Conservation (phyloP, 2,797 vertebrate species). For the Austrolebias charrua region DNA sequence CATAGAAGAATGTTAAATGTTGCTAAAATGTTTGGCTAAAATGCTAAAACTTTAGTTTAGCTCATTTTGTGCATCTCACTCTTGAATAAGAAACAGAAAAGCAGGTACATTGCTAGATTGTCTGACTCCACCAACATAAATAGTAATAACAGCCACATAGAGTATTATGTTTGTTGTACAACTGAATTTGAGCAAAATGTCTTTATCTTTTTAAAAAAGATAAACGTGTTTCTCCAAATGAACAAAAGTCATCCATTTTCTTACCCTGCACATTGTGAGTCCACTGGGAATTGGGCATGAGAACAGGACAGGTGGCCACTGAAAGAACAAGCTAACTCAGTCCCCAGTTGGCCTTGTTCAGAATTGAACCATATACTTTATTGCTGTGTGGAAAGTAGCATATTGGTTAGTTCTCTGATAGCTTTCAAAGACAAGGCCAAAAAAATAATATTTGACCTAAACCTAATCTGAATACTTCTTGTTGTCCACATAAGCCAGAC, state of each 20-base stretch:
- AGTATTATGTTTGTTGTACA: slow-evolving; percentile 4
- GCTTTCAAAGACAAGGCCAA: background rate
- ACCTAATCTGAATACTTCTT: no score
- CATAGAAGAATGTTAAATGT: slow-evolving; percentile 40
- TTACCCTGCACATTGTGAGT: slow-evolving; percentile 1
- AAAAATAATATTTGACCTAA: background rate
- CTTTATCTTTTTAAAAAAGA: slow-evolving; percentile 13
- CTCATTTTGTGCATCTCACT: background rate
- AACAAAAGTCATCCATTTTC: slow-evolving; percentile 8
- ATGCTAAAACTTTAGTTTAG: slow-evolving; percentile 3
- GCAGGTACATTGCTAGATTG: slow-evolving; percentile 5
- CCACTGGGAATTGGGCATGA: background rate
- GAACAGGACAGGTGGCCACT: slow-evolving; percentile 12
- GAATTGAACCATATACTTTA: background rate
- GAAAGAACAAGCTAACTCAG: slow-evolving; percentile 1
- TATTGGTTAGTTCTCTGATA: background rate
- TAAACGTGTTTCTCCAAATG: slow-evolving; percentile 18
- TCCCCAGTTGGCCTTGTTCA: background rate
- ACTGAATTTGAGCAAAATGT: slow-evolving; percentile 8
- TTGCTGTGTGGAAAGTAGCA: background rate
- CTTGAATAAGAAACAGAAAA: background rate
- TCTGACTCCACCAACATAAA: slow-evolving; percentile 2
- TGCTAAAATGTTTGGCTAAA: slow-evolving; percentile 22
- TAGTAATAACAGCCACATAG: slow-evolving; percentile 21
- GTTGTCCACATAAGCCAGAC: no score